Base-by-base conservation (phyloP, 1,140 invertebrate species). In the Ooceraea biroi region DNA sequence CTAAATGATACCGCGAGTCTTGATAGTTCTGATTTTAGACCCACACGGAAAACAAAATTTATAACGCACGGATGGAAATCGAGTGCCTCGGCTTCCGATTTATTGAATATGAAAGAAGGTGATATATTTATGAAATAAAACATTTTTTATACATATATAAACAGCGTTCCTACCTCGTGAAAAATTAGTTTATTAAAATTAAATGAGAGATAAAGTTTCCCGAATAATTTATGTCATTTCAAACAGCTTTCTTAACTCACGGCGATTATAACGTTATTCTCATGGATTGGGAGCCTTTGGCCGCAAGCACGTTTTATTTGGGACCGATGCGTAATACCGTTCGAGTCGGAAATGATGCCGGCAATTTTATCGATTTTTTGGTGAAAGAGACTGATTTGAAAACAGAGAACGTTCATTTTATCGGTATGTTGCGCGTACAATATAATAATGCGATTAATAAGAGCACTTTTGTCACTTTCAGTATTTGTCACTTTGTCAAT, bases 41-140 rank as follows among this genome's bases (percentile, higher is more conserved):
- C 95, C 10, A 93, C 93, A 1, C 95, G 95, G 78, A 93, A 95
- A 58, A 95, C 96, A 1, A 96, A 95, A 91, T 95, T 97, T 25
- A 92, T 97, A 44, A 96, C 96, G 27, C 97, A 98, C 89, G 97
- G 97, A 0, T 98, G 96, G 96, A 94, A 96, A 85, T 96, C 96
- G 0, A 95, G 93, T 80, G 95, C 94, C 17, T 91, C 92, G 17
- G 94, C 91, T 27, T 25, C 72, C 19, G 89, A 90, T 36, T 84
- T 92, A 19, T 14, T 88, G 4, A 82, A 91, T 0, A 90, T 94
- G 88, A 94, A 94, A 90, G 82, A 92, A 84, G 93, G 94, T 94
- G n/a, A 91, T 77, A 10, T 12, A 3, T 36, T 36, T 36, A 7
- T 36, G 7, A 36, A 36, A 36, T 36, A 36, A 36, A 36, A 36